Evolutionary conservation across 2,113 vertebrate species (phyloP).

Genomic region (Haemorhous mexicanus): DNA sequence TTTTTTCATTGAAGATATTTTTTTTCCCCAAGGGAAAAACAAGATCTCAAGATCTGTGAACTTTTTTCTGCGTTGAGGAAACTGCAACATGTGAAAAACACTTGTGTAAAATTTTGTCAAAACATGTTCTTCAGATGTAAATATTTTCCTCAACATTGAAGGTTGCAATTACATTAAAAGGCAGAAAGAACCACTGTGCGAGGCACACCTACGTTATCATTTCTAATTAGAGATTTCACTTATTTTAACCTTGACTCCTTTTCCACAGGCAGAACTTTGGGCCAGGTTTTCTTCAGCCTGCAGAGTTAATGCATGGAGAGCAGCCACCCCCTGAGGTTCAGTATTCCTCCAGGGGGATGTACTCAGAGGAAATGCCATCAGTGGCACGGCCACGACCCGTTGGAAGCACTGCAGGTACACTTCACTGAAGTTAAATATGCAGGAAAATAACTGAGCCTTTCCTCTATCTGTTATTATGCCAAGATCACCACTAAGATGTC

Average conservation of each 20-base stretch:
- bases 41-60: neutral
- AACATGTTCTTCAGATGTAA: neutral
- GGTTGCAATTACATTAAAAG: neutral
- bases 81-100: neutral
- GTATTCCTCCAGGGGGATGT: slow-evolving; percentile 83
- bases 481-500: neutral
- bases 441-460: neutral
- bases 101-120: neutral
- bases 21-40: neutral
- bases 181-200: neutral
- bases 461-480: neutral
- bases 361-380: slow-evolving; percentile 82
- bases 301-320: slow-evolving; percentile 78
- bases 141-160: neutral
- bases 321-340: slow-evolving; percentile 79
- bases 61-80: neutral
- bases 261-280: slow-evolving; percentile 81
- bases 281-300: slow-evolving; percentile 78
- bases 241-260: neutral
- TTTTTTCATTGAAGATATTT: neutral
- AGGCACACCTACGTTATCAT: neutral
- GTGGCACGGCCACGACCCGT: slow-evolving; percentile 91
- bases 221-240: neutral
- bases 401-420: slow-evolving; percentile 89
- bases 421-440: neutral